phyloP scores from a whole-genome alignment of 2,888 invertebrate genomes.

The Keiferia lycopersicella region DNA sequence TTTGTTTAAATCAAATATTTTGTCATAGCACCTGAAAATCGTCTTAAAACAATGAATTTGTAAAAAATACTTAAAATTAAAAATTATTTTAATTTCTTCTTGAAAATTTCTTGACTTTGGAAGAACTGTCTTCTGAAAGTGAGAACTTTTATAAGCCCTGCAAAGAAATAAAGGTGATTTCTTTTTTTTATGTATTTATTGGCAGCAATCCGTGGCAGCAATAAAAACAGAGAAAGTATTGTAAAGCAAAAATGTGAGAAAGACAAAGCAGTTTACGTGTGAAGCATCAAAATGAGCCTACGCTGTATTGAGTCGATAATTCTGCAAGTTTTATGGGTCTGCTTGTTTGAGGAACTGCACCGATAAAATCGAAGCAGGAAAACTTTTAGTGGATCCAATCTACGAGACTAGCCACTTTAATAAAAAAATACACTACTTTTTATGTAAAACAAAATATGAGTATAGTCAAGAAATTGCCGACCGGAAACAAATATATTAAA shows the following conservation, averaged over 20 bases:
- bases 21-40: neutral
- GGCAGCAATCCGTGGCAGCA: too few species aligned
- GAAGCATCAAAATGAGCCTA: conserved; percentile 10
- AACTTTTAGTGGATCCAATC: neutral
- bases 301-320: conserved; percentile 23
- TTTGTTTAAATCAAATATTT: too few species aligned
- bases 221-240: neutral
- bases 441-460: neutral
- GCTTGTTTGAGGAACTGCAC: conserved; percentile 16
- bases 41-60: neutral
- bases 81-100: too few species aligned
- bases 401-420: neutral
- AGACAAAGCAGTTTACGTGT: neutral
- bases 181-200: too few species aligned
- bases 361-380: conserved; percentile 8
- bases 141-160: too few species aligned
- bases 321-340: conserved; percentile 27
- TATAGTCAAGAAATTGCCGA: too few species aligned
- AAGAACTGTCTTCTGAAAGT: too few species aligned
- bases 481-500: neutral
- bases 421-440: neutral
- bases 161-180: too few species aligned
- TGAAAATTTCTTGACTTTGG: too few species aligned
- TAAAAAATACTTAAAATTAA: neutral
- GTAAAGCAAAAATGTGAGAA: neutral